Evolutionary conservation across 2,113 vertebrate genomes (phyloP).

Genomic region (Enhydra lutris): DNA sequence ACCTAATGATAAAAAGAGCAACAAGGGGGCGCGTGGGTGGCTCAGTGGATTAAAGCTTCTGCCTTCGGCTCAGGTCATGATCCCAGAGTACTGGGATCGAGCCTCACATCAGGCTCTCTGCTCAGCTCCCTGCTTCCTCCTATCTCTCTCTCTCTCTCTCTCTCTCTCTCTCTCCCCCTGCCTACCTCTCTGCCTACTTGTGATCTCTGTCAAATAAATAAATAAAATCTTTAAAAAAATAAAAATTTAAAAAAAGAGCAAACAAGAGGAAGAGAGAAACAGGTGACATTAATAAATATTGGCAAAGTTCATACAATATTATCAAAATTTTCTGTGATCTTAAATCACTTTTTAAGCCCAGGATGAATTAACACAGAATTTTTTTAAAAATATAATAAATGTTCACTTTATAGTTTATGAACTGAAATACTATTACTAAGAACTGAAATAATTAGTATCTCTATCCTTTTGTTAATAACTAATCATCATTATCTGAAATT

Average conservation of each 20-base stretch:
- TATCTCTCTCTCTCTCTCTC: too few species aligned
- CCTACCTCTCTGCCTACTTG: too few species aligned
- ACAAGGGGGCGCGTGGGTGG: too few species aligned
- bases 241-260: neutral
- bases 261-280: neutral
- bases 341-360: neutral
- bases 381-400: neutral
- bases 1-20: neutral
- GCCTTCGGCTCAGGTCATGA: too few species aligned
- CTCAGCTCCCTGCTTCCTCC: too few species aligned
- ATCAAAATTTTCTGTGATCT: neutral
- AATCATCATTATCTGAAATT: neutral
- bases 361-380: neutral
- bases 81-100: too few species aligned
- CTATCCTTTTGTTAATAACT: neutral
- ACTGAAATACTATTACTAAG: neutral
- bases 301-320: neutral
- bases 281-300: neutral
- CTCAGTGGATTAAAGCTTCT: too few species aligned
- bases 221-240: too few species aligned
- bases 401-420: slow-evolving; percentile 6
- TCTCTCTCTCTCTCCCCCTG: too few species aligned
- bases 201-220: too few species aligned
- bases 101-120: too few species aligned
- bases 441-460: slow-evolving; percentile 14